These are phyloP conservation scores for Falco concolor DNA, from an alignment of 2,797 vertebrate genomes.

Conservation along the genomic window DNA sequence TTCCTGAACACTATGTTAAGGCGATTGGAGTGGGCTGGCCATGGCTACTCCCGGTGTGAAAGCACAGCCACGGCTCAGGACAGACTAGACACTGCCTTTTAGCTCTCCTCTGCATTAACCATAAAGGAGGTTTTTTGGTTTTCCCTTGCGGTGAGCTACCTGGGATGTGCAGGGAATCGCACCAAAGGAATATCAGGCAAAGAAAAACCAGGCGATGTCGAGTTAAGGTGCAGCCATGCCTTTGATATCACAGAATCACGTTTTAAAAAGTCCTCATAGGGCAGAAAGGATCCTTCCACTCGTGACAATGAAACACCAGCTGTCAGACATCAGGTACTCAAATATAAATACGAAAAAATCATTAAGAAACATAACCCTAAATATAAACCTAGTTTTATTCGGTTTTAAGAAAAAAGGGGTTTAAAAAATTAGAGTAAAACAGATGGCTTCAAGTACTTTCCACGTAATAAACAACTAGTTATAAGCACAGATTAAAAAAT, in stretches of 20 bases:
- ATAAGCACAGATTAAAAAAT: constrained; percentile 8
- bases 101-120: background rate
- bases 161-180: background rate
- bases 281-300: background rate
- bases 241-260: background rate
- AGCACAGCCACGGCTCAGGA: background rate
- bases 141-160: background rate
- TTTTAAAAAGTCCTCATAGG: background rate
- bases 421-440: constrained; percentile 37
- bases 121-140: background rate
- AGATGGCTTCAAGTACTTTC: constrained; percentile 53
- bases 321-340: background rate
- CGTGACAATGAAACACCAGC: background rate
- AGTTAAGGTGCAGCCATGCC: background rate
- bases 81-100: background rate
- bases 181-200: background rate
- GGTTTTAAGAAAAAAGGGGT: background rate
- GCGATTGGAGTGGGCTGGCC: background rate
- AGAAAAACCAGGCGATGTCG: background rate
- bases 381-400: constrained; percentile 51
- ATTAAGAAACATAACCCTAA: constrained; percentile 44
- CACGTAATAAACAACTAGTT: background rate
- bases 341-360: constrained; percentile 39
- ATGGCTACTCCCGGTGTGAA: background rate
- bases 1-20: background rate